phyloP scores from a whole-genome alignment of 64 coral and sea anemone species.

The Pachyseris speciosa region DNA sequence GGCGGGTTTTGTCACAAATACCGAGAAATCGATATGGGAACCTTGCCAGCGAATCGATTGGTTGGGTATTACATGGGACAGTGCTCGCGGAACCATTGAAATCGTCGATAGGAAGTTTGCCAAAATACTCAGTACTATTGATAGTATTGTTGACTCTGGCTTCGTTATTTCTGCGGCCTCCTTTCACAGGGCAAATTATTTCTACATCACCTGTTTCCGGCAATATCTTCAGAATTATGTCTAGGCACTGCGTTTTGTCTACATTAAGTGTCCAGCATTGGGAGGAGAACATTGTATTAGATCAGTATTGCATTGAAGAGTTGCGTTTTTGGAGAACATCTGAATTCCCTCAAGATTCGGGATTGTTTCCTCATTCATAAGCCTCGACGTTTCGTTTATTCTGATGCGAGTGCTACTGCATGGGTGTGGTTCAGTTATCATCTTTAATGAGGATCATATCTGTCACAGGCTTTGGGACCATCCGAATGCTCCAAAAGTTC shows the following conservation, averaged over 20 bases:
- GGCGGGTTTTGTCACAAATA: constrained; percentile 22
- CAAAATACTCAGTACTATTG: neutral
- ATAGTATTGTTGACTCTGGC: neutral
- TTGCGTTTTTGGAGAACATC: constrained; percentile 40
- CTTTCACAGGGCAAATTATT: constrained; percentile 51
- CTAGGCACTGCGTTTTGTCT: constrained; percentile 28
- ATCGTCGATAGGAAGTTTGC: neutral
- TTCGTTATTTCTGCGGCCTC: neutral
- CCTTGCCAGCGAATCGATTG: neutral
- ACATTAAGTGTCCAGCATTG: constrained; percentile 2
- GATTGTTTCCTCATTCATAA: neutral
- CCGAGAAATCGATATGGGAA: constrained; percentile 23
- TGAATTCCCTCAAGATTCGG: neutral
- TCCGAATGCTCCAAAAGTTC: constrained; percentile 5
- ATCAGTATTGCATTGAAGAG: constrained; percentile 24
- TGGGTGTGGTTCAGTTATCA: neutral
- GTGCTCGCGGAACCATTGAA: neutral
- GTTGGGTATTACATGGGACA: constrained; percentile 31
- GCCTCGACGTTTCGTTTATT: constrained; percentile 25
- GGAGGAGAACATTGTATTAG: constrained; percentile 22
- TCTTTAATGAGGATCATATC: neutral
- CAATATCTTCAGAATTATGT: constrained; percentile 31
- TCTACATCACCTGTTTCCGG: constrained; percentile 31
- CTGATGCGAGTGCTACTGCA: neutral
- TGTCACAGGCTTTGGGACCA: neutral